Evolutionary conservation across 2,888 invertebrate species (phyloP), one percentile per base, ranked within the genome.

Genomic region (Marronus borbonicus): DNA sequence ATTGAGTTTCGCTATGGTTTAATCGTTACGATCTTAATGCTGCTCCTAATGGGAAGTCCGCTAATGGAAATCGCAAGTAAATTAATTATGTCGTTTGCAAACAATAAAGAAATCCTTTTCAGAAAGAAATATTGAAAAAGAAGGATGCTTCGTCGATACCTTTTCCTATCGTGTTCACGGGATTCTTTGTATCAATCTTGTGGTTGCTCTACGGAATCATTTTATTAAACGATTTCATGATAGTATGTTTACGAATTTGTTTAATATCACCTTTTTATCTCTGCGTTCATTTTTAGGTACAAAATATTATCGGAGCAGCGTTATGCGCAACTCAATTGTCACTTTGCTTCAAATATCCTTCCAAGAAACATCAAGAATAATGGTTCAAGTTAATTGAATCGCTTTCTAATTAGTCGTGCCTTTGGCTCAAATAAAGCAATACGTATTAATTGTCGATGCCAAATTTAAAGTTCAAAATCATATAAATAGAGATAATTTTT

Each of bases 141-240:
- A 93, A 95, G 89, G 96, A 95, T 87, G 96, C 97, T 0, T 96
- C 94, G 80, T 93, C 93, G 52, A 90, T 98, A 88, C 97, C 98
- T 4, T 96, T 98, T 87, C 96, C 97, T 8, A 90, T 98, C 78
- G 97, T 97, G 84, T 88, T 96, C 50, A 94, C 95, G 82, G 97
- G 95, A 81, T 92, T 96, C 44, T 85, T 96, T 5, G 96, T 97
- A 14, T 92, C 94, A 31, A 90, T 92, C 81, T 91, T 93, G 86
- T 97, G 97, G 97, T 89, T 95, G 74, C 85, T 95, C 0, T 97
- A 97, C 87, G 97, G 96, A 14, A 90, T 94, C 82, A 92, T 95
- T 62, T 90, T 96, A 77, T 89, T 92, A 81, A 96, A 97, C 87
- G 86, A 89, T 78, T 96, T 96, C 88, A 91, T 97, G 84, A 90